A percentile compares a stretch with the other conserved stretches of the same genome.
These are phyloP conservation scores for Anhinga rufa DNA, from an alignment of 2,113 vertebrate species.

Conservation along the genomic window DNA sequence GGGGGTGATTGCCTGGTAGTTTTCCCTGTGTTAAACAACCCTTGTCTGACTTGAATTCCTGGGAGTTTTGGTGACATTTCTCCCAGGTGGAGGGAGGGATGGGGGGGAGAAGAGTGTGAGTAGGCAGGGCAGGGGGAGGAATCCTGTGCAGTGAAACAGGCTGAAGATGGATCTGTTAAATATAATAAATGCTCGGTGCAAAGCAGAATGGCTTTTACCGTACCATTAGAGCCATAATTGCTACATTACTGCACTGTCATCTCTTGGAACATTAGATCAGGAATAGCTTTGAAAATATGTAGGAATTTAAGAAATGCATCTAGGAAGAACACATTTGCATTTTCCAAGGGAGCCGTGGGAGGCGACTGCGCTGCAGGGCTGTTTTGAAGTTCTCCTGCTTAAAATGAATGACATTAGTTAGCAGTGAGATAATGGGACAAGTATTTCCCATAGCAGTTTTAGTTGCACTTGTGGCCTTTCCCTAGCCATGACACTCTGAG, in stretches of 20 bases:
- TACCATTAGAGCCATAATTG: background rate
- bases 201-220: background rate
- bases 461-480: background rate
- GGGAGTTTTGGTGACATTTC: background rate
- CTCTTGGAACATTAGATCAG: background rate
- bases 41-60: background rate
- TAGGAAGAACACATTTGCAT: constrained; percentile 29
- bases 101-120: background rate
- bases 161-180: constrained; percentile 2
- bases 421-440: background rate
- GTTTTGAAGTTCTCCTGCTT: constrained; percentile 13
- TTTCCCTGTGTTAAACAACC: background rate
- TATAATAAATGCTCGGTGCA: background rate
- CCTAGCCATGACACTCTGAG: background rate
- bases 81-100: background rate
- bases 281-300: constrained; percentile 1
- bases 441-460: background rate
- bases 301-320: constrained; percentile 41
- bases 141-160: background rate
- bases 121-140: background rate
- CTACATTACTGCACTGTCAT: constrained; percentile 42
- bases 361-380: background rate
- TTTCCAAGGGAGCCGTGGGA: background rate
- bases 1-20: background rate
- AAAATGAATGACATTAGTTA: constrained; percentile 39